These are phyloP conservation scores for Phorcus lineatus DNA, from an alignment of 2,888 invertebrate species.

Conservation along the genomic window DNA sequence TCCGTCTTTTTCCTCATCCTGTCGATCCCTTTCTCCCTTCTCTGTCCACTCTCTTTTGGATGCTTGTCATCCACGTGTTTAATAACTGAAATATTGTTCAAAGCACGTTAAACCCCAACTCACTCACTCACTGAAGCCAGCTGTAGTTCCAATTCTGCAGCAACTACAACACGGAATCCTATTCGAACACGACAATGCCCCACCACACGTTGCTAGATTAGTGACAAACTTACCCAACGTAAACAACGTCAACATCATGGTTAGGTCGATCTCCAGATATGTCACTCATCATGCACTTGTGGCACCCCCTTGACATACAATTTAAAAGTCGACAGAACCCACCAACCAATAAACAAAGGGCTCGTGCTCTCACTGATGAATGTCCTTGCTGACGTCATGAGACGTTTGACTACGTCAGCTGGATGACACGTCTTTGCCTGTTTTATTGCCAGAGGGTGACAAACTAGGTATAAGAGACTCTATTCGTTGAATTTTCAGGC, in stretches of 20 bases:
- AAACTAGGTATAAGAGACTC: not conserved
- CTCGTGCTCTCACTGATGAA: not conserved
- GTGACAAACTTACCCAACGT: not conserved
- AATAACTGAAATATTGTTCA: no score
- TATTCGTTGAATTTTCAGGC: not conserved
- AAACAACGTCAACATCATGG: not conserved
- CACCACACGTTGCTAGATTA: not conserved
- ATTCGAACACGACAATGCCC: not conserved
- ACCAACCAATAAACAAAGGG: not conserved
- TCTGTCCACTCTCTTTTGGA: no score
- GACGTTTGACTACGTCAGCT: not conserved
- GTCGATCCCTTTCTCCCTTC: no score
- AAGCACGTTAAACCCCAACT: no score
- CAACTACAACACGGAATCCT: not conserved
- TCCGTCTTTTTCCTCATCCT: no score
- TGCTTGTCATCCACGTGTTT: no score
- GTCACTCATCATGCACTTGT: not conserved
- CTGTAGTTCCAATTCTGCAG: no score
- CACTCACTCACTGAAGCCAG: no score
- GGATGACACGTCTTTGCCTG: not conserved
- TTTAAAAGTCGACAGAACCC: not conserved
- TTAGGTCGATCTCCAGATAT: not conserved
- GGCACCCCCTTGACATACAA: not conserved
- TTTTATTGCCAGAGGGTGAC: not conserved
- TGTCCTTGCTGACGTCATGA: not conserved